A percentile compares a stretch with the other conserved stretches of the same genome.
Conservation (phyloP, 2,113 vertebrate species). For the Xyliphius kryptos region DNA sequence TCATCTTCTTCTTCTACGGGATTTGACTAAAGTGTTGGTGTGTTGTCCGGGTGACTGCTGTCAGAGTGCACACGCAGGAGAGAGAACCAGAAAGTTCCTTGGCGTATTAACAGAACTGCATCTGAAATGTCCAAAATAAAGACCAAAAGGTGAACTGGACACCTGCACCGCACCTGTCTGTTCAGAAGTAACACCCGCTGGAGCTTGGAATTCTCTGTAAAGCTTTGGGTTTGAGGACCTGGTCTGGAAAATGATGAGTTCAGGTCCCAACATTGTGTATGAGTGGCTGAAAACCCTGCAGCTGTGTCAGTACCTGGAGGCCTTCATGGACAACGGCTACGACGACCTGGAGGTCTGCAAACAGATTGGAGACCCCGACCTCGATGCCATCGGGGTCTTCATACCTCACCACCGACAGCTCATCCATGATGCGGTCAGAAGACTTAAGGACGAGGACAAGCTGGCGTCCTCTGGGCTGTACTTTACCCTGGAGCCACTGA, state of each 20-base stretch:
- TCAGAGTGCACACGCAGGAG: not conserved
- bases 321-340: slow-evolving; percentile 95
- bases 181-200: not conserved
- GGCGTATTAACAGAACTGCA: not conserved
- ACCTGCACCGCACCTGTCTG: not conserved
- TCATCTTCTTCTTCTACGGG: too few species aligned
- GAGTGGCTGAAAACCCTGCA: slow-evolving; percentile 94
- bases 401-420: slow-evolving; percentile 81
- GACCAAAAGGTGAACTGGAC: not conserved
- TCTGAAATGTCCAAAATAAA: not conserved
- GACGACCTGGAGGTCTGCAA: slow-evolving; percentile 98
- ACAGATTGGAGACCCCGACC: slow-evolving; percentile 93
- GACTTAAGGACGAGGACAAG: slow-evolving; percentile 82
- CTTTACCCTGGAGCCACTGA: slow-evolving; percentile 86
- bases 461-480: slow-evolving; percentile 80
- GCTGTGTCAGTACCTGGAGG: slow-evolving; percentile 86
- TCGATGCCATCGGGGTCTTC: slow-evolving; percentile 93
- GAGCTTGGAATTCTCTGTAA: not conserved
- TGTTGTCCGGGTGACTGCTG: too few species aligned
- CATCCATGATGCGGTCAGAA: slow-evolving; percentile 83
- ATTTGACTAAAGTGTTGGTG: too few species aligned
- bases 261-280: slow-evolving; percentile 81
- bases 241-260: slow-evolving; percentile 68
- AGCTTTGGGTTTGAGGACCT: too few species aligned
- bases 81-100: not conserved